A percentile compares a stretch with the other conserved stretches of the same genome.
Conservation (phyloP, 2,113 vertebrate genomes). For the Oxyura jamaicensis region DNA sequence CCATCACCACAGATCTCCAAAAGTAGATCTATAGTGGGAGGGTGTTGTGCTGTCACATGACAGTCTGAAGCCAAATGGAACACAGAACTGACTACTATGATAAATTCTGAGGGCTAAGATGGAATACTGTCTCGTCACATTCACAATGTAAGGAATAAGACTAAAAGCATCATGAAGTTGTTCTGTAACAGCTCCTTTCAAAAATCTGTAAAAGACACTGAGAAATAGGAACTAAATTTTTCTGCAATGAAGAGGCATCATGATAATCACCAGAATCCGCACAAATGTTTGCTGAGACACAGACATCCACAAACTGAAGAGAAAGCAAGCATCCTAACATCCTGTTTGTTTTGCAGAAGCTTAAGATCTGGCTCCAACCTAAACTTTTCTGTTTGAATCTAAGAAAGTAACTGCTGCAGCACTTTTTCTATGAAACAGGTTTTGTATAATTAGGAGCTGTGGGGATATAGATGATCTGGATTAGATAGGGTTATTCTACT, state of each 20-base stretch:
- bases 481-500: not conserved
- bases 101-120: not conserved
- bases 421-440: not conserved
- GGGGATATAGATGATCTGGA: not conserved
- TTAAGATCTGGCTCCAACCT: not conserved
- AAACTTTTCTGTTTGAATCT: not conserved
- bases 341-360: not conserved
- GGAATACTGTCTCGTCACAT: not conserved
- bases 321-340: not conserved
- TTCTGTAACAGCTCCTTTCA: not conserved
- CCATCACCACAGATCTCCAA: not conserved
- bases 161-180: not conserved
- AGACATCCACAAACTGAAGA: not conserved
- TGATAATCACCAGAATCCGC: not conserved
- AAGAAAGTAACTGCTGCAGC: not conserved
- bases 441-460: not conserved
- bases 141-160: not conserved
- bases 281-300: not conserved
- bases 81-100: not conserved
- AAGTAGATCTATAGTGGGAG: not conserved
- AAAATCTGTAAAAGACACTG: not conserved
- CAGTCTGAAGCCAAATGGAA: not conserved
- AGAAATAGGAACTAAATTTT: not conserved
- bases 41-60: not conserved
- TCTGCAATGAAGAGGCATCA: not conserved